Evolutionary conservation across 1,140 invertebrate genomes (phyloP).

Genomic region (Bombyx mori): ASM3026992v2 NC_085121.1:12975001-12975500

Average conservation of each 20-base stretch:
- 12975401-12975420: conserved; percentile 34
- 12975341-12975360: neutral
- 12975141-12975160: conserved; percentile 6
- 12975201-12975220: conserved; percentile 8
- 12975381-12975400: conserved; percentile 37
- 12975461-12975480: conserved; percentile 34
- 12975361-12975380: conserved; percentile 16
- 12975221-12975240: conserved; percentile 4
- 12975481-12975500: conserved; percentile 15
- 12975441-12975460: conserved; percentile 50
- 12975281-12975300: conserved; percentile 13
- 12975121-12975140: no score
- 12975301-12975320: conserved; percentile 18
- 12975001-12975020: no score
- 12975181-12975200: conserved; percentile 5
- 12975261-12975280: conserved; percentile 6
- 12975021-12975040: no score
- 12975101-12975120: no score
- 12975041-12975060: no score
- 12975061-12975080: no score
- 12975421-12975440: conserved; percentile 52
- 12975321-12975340: conserved; percentile 6
- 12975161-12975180: conserved; percentile 6
- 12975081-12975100: no score
- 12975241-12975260: conserved; percentile 3